phyloP scores from a whole-genome alignment of 2,797 vertebrate genomes.

The Aeoliscus strigatus region DNA sequence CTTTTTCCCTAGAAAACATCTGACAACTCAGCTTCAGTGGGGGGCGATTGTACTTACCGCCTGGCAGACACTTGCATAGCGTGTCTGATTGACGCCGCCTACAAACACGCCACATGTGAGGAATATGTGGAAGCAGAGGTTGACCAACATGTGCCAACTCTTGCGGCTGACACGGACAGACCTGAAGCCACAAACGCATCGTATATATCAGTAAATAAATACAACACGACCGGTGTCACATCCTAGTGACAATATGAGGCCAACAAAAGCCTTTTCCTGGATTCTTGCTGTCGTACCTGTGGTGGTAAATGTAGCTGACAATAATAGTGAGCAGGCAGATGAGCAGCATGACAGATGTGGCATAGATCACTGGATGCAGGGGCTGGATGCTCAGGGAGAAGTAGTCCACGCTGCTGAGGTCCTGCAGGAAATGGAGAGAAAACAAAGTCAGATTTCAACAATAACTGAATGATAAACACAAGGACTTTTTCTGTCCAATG shows the following conservation, averaged over 20 bases:
- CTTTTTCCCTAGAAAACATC: no score
- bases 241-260: no score
- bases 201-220: no score
- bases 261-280: no score
- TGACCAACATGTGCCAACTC: slow-evolving; percentile 98
- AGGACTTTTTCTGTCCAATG: no score
- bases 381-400: slow-evolving; percentile 75
- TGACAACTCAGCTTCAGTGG: no score
- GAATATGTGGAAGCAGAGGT: slow-evolving; percentile 90
- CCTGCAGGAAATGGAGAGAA: slow-evolving; percentile 64
- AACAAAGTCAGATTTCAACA: no score
- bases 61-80: slow-evolving; percentile 86
- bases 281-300: no score
- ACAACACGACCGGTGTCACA: no score
- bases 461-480: no score
- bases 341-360: slow-evolving; percentile 81
- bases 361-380: slow-evolving; percentile 92
- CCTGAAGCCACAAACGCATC: slow-evolving; percentile 62
- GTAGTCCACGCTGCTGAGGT: slow-evolving; percentile 85
- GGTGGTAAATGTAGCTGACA: slow-evolving; percentile 88
- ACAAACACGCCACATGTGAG: slow-evolving; percentile 89
- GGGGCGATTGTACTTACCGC: slow-evolving; percentile 85
- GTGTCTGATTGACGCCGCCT: slow-evolving; percentile 90
- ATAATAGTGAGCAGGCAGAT: slow-evolving; percentile 83
- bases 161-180: slow-evolving; percentile 90